Base-by-base conservation (phyloP, 2,888 invertebrate genomes). In the Hetaerina titia region DNA sequence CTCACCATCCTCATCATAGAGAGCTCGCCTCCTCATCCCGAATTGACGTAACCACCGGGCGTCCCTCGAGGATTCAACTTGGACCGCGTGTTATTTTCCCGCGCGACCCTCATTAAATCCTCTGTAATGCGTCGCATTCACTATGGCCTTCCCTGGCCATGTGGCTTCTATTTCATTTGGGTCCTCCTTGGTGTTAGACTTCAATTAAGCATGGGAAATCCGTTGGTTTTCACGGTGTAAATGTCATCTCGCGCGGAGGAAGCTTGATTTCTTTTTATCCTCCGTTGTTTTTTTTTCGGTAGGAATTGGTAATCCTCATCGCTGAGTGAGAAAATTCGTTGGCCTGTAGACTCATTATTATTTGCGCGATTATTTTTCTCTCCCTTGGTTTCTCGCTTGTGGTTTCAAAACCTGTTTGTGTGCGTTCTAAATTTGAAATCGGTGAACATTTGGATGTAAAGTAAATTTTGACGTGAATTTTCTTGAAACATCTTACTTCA, bases 101-200 rank as follows among this genome's bases (percentile, higher is more conserved):
- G 25, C 31, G 25, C 81, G 2, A 81, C 81, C 81, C 81, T 81
- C 81, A 81, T 81, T 81, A 81, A 81, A 81, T 81, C 81, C 25
- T 81, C 31, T 31, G 81, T 81, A 81, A 81, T 81, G 69, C 69
- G 69, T 17, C 7, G 69, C n/a, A 11, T 31, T 81, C 25, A 15
- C 13, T 13, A n/a, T 31, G 81, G 11, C 31, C 81, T 81, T 81
- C 31, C 81, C 69, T n/a, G n/a, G 19, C 69, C 69, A 69, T 22
- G 22, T 22, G 31, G 31, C 81, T 6, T 81, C 31, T 31, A 17
- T 60, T 31, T 25, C 31, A 81, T 81, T 15, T 31, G 11, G 31
- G 81, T 81, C 11, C 11, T 8, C 22, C 15, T 81, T 81, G 25
- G 25, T 13, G 31, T 0, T 31, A 15, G 31, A 2, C 22, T 8